A percentile compares a stretch with the other conserved stretches of the same genome.
Evolutionary conservation across 2,888 invertebrate species (phyloP).

Genomic region (Lasius fuliginosus): DNA sequence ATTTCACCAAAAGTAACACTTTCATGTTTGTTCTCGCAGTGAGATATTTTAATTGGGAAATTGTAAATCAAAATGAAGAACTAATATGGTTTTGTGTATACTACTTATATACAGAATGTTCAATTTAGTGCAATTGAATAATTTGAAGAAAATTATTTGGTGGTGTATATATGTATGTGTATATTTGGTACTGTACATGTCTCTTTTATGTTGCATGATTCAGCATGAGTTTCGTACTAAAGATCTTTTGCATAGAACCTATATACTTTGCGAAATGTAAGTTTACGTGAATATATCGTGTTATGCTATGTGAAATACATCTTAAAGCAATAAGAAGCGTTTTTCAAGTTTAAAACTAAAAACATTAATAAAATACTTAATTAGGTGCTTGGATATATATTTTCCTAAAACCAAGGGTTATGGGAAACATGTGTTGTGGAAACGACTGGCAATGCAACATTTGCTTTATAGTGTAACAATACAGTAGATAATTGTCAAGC

Average conservation of each 20-base stretch:
- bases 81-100: neutral
- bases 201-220: neutral
- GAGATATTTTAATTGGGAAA: constrained; percentile 2
- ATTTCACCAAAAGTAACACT: constrained; percentile 5
- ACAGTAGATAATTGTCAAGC: neutral
- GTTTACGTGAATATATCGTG: neutral
- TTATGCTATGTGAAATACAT: neutral
- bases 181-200: neutral
- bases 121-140: neutral
- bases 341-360: neutral
- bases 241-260: neutral
- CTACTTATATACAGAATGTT: neutral
- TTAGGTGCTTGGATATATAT: neutral
- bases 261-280: neutral
- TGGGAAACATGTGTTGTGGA: neutral
- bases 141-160: neutral
- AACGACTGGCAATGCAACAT: neutral
- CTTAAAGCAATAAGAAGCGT: neutral
- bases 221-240: neutral
- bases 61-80: neutral
- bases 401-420: neutral
- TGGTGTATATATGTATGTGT: neutral
- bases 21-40: neutral
- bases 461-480: neutral
- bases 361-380: neutral